phyloP scores from a whole-genome alignment of 1,140 invertebrate species.

The Schmidtea mediterranea region DNA sequence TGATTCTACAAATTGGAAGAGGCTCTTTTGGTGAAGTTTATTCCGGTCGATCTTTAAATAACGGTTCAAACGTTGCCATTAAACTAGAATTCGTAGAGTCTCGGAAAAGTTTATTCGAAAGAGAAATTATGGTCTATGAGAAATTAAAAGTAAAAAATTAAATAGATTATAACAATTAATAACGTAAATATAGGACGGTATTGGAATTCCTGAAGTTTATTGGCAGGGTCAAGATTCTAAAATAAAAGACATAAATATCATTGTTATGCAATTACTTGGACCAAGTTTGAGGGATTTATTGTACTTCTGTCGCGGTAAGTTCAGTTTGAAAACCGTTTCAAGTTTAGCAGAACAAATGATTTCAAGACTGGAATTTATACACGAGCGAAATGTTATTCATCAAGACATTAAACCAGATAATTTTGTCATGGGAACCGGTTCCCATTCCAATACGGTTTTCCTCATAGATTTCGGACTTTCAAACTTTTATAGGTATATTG shows the following conservation, averaged over 20 bases:
- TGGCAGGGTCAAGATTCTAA: slow-evolving; percentile 3
- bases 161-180: too few species aligned
- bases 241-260: slow-evolving; percentile 19
- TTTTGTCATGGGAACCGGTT: slow-evolving; percentile 11
- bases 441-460: slow-evolving; percentile 9
- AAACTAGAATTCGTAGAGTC: slow-evolving; percentile 73
- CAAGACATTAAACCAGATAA: slow-evolving; percentile 58
- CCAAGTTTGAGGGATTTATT: slow-evolving; percentile 27
- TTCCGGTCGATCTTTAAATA: slow-evolving; percentile 71
- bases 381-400: slow-evolving; percentile 42
- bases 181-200: slow-evolving; percentile 49
- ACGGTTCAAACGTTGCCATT: slow-evolving; percentile 89
- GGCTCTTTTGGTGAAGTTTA: slow-evolving; percentile 98
- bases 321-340: slow-evolving; percentile 27
- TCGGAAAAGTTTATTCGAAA: slow-evolving; percentile 69
- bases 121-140: slow-evolving; percentile 33
- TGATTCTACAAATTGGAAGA: slow-evolving; percentile 82
- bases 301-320: slow-evolving; percentile 24
- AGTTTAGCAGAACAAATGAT: slow-evolving; percentile 26
- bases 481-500: slow-evolving; percentile 9
- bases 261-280: slow-evolving; percentile 26
- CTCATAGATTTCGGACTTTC: slow-evolving; percentile 11
- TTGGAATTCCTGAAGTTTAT: not conserved
- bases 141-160: not conserved
- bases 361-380: slow-evolving; percentile 36